phyloP scores from a whole-genome alignment of 1,140 invertebrate species.

The Temnothorax curvispinosus region DNA sequence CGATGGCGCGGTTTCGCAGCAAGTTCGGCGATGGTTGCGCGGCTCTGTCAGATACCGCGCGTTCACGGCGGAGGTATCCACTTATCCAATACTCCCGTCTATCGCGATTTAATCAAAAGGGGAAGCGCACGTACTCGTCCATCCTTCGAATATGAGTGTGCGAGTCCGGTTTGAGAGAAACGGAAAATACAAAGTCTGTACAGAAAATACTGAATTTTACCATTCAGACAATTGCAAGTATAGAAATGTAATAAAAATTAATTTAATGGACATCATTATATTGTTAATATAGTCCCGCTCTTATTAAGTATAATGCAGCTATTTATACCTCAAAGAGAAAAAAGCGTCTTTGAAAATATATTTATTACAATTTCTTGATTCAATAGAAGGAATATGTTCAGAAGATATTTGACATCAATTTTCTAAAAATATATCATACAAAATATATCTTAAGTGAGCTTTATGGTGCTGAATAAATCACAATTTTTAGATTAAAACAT shows the following conservation, averaged over 20 bases:
- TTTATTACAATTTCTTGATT: not conserved
- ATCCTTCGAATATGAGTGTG: not conserved
- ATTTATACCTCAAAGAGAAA: too few species aligned
- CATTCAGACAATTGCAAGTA: not conserved
- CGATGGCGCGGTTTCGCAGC: slow-evolving; percentile 48
- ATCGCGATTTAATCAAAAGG: slow-evolving; percentile 56
- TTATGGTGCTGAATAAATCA: not conserved
- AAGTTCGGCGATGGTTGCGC: slow-evolving; percentile 50
- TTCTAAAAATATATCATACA: not conserved
- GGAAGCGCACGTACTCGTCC: slow-evolving; percentile 52
- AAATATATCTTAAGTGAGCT: not conserved
- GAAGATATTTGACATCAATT: not conserved
- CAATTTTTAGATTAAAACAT: slow-evolving; percentile 14
- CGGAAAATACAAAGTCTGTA: not conserved
- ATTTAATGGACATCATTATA: not conserved
- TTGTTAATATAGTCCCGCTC: not conserved
- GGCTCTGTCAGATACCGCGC: slow-evolving; percentile 30
- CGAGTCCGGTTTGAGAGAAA: not conserved
- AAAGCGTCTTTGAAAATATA: not conserved
- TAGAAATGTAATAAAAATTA: not conserved
- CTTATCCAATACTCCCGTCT: slow-evolving; percentile 58
- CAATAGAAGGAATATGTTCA: not conserved
- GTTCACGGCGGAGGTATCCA: slow-evolving; percentile 36
- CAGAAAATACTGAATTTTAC: not conserved
- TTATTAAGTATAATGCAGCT: not conserved